phyloP scores from a whole-genome alignment of 1,140 invertebrate genomes.

The Hestina assimilis region DNA sequence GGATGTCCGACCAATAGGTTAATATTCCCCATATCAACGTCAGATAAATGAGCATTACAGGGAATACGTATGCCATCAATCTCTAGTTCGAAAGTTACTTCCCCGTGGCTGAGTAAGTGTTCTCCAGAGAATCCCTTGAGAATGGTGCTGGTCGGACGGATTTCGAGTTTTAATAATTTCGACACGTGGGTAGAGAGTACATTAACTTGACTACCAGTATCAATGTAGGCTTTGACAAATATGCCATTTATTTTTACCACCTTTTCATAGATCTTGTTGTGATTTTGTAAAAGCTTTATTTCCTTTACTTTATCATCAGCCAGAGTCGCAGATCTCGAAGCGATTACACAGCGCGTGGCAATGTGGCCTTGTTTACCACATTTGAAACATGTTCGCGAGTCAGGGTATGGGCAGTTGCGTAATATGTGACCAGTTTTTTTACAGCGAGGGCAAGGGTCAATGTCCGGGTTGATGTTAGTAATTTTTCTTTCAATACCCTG shows the following conservation, averaged over 20 bases:
- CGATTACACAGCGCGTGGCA: constrained; percentile 14
- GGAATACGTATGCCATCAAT: not conserved
- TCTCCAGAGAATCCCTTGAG: constrained; percentile 7
- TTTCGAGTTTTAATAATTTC: not conserved
- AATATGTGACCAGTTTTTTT: constrained; percentile 33
- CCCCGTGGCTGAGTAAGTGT: not conserved
- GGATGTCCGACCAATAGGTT: constrained; percentile 17
- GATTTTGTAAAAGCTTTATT: constrained; percentile 4
- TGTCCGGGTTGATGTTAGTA: constrained; percentile 3
- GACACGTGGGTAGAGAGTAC: constrained; percentile 1
- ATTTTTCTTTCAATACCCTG: not conserved
- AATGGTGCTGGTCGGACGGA: not conserved
- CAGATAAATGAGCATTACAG: not conserved
- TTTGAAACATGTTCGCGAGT: constrained; percentile 29
- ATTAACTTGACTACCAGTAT: constrained; percentile 33
- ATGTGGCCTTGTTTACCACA: constrained; percentile 35
- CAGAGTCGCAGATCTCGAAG: not conserved
- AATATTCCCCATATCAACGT: constrained; percentile 6
- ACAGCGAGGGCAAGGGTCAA: constrained; percentile 36
- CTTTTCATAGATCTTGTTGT: constrained; percentile 24
- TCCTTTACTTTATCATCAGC: not conserved
- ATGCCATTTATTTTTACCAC: constrained; percentile 18
- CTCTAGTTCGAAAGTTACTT: not conserved
- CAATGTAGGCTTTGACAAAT: constrained; percentile 19
- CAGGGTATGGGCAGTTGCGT: constrained; percentile 25